Percentiles rank a stretch among this genome's conserved stretches.
phyloP scores from a whole-genome alignment of 2,113 vertebrate genomes.

The Ariopsis seemanni region DNA sequence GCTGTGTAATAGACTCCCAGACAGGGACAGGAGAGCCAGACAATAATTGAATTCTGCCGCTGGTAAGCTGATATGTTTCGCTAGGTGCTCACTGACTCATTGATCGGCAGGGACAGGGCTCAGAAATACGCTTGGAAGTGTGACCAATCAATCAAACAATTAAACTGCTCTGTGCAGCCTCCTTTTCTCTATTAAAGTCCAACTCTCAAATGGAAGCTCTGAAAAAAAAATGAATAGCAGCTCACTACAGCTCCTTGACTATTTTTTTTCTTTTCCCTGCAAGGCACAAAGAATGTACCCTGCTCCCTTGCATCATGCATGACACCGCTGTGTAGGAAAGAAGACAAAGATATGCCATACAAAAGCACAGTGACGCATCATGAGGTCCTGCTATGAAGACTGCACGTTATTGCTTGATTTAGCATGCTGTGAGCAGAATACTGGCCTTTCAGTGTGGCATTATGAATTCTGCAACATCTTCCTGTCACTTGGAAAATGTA shows the following conservation, averaged over 20 bases:
- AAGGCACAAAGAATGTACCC: neutral
- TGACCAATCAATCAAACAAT: conserved; percentile 76
- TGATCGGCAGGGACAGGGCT: conserved; percentile 65
- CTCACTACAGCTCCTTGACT: conserved; percentile 48
- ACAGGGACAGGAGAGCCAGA: conserved; percentile 58
- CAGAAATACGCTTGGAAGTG: conserved; percentile 68
- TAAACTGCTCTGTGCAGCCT: conserved; percentile 63
- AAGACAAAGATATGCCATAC: conserved; percentile 5
- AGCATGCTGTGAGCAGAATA: conserved; percentile 60
- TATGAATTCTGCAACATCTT: conserved; percentile 64
- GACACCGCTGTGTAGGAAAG: neutral
- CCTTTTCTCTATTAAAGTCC: conserved; percentile 65
- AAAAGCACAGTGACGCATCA: conserved; percentile 38
- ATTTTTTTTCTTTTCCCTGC: conserved; percentile 3
- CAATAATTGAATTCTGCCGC: conserved; percentile 68
- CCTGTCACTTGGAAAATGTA: conserved; percentile 69
- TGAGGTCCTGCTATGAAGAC: conserved; percentile 53
- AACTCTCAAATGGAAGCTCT: conserved; percentile 54
- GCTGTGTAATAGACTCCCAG: conserved; percentile 62
- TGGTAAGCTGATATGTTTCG: conserved; percentile 63
- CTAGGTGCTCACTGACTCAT: conserved; percentile 69
- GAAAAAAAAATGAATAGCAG: conserved; percentile 69
- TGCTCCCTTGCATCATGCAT: neutral
- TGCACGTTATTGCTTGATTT: conserved; percentile 61
- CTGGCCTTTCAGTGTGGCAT: conserved; percentile 52